These are phyloP conservation scores for Hyposoter dolosus DNA, from an alignment of 2,888 invertebrate species.

Conservation along the genomic window DNA sequence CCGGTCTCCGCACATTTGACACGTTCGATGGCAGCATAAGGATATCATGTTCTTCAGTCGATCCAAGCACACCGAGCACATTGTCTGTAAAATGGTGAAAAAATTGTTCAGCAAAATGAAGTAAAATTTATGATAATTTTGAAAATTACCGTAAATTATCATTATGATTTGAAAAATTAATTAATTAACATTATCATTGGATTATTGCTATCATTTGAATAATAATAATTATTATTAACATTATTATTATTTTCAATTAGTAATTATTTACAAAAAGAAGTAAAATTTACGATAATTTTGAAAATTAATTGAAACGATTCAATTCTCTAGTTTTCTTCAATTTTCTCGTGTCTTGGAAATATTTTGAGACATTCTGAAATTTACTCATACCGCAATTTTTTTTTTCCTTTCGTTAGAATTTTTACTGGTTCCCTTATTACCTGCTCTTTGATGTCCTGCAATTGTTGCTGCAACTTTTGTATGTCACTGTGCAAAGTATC, in stretches of 20 bases:
- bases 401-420: no score
- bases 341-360: neutral
- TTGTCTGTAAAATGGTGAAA: conserved; percentile 89
- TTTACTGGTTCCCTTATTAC: conserved; percentile 79
- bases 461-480: conserved; percentile 95
- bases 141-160: neutral
- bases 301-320: neutral
- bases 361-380: neutral
- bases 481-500: conserved; percentile 91
- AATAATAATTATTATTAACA: neutral
- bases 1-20: conserved; percentile 99
- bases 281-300: neutral
- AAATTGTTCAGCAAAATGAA: neutral
- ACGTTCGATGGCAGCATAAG: conserved; percentile 98
- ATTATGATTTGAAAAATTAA: neutral
- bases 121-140: neutral
- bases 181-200: no score
- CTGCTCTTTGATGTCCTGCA: conserved; percentile 99
- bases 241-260: neutral
- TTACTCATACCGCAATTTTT: neutral
- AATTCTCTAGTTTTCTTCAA: neutral
- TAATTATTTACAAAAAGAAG: neutral
- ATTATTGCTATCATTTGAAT: no score
- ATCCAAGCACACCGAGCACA: conserved; percentile 99
- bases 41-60: conserved; percentile 99